A percentile compares a stretch with the other conserved stretches of the same genome.
These are phyloP conservation scores for Biston betularia DNA, from an alignment of 2,888 invertebrate species.

Conservation along the genomic window DNA sequence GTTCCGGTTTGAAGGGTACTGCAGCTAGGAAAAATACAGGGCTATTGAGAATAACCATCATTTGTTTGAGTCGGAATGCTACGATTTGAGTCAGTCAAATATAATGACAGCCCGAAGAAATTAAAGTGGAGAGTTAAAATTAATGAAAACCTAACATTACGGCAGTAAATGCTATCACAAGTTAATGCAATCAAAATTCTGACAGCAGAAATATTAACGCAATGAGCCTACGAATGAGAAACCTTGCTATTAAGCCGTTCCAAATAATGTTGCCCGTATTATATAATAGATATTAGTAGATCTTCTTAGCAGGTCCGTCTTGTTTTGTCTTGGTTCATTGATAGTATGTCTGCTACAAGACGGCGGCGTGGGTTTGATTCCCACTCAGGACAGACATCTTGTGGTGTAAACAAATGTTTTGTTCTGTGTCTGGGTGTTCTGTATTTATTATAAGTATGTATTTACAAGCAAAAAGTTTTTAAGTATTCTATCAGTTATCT, in stretches of 20 bases:
- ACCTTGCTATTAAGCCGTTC: slow-evolving; percentile 15
- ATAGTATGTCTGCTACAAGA: too few species aligned
- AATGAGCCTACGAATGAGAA: slow-evolving; percentile 12
- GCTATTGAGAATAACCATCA: too few species aligned
- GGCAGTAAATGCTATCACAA: slow-evolving; percentile 7
- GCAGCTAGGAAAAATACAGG: too few species aligned
- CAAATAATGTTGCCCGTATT: not conserved
- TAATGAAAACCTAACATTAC: slow-evolving; percentile 5
- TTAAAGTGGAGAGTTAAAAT: slow-evolving; percentile 1
- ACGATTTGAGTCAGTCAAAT: not conserved
- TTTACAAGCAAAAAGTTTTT: too few species aligned
- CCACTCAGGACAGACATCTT: too few species aligned
- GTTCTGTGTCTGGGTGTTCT: too few species aligned
- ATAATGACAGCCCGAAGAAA: not conserved
- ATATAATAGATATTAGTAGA: not conserved
- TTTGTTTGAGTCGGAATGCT: not conserved
- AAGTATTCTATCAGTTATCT: too few species aligned
- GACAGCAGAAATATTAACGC: slow-evolving; percentile 5
- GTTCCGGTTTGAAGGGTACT: too few species aligned
- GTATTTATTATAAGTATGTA: too few species aligned
- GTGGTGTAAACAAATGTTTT: too few species aligned
- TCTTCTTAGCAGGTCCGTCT: not conserved
- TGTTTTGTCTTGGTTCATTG: too few species aligned
- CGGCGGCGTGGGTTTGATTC: too few species aligned
- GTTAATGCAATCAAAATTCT: slow-evolving; percentile 13